Base-by-base conservation (phyloP, 1,140 invertebrate genomes). In the Solenopsis invicta region DNA sequence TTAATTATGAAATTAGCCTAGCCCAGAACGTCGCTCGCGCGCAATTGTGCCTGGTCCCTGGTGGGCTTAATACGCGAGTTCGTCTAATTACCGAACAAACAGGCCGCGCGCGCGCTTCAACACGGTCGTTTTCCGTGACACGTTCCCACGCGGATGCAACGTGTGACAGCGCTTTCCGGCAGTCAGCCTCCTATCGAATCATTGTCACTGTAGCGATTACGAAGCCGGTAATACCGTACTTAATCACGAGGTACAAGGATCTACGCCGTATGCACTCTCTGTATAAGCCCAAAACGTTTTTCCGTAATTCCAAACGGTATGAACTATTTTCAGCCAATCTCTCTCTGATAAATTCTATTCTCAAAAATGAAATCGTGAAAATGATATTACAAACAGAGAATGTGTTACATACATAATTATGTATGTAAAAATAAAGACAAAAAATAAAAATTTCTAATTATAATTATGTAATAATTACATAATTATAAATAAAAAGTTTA, bases 1-100 rank as follows among this genome's bases (percentile, higher is more conserved):
- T 52, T 93, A 94, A 94, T 94, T 94, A 94, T 91, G 89, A 94
- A 93, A 93, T 94, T 93, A 93, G 85, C 81, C 91, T 92, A 90
- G 87, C 91, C 69, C 41, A 18, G 93, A 92, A 90, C 91, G 77
- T 88, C 72, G 89, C 82, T 71, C 34, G 37, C 71, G 67, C 81
- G 67, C 87, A 89, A 93, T 93, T 92, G 92, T 85, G 76, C 69
- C 34, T 54, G 16, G 29, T 41, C 72, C 74, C 48, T 21, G 45
- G 50, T 76, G 74, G 59, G 56, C 90, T 50, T 90, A 90, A 88
- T 85, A 87, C 62, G 62, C 45, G 67, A 59, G 13, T 41, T 86
- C 75, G 54, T 90, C 59, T 76, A 88, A 88, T 90, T 82, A 80
- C 56, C 66, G 21, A 84, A 80, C 62, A 84, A 87, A 81, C 54